These are phyloP conservation scores for Phoxinus phoxinus DNA, from an alignment of 2,113 vertebrate species.

Conservation along the genomic window DNA sequence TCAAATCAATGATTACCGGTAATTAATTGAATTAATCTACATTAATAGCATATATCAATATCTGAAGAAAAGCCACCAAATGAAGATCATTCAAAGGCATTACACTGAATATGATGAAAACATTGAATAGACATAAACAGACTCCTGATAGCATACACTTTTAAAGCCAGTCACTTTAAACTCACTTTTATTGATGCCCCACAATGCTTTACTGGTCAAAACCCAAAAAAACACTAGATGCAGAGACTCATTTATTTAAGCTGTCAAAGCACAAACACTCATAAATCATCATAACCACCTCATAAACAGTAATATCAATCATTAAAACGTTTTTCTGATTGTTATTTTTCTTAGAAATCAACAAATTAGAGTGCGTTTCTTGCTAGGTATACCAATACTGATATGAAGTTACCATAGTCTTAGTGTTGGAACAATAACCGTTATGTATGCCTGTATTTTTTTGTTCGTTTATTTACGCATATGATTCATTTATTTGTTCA, in stretches of 20 bases:
- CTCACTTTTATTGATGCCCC: slow-evolving; percentile 1
- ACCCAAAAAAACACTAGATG: background rate
- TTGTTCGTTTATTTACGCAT: background rate
- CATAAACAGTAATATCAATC: background rate
- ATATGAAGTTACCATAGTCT: background rate
- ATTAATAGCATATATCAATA: background rate
- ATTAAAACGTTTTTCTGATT: background rate
- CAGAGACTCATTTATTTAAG: slow-evolving; percentile 14
- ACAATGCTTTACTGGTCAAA: background rate
- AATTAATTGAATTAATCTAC: background rate
- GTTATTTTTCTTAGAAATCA: background rate
- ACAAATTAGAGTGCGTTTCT: background rate
- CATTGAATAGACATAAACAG: background rate
- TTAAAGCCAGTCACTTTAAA: slow-evolving; percentile 11
- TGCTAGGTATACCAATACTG: background rate
- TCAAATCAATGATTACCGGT: background rate
- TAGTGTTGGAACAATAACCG: background rate
- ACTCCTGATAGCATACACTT: too few relatives aligned
- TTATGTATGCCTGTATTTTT: background rate
- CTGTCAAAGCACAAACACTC: slow-evolving; percentile 27
- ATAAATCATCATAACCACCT: slow-evolving; percentile 14
- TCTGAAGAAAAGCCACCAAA: background rate
- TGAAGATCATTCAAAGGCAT: background rate
- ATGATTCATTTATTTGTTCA: background rate
- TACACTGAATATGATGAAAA: background rate